These are phyloP conservation scores for Apeira syringaria DNA, from an alignment of 2,888 invertebrate species.

Conservation along the genomic window DNA sequence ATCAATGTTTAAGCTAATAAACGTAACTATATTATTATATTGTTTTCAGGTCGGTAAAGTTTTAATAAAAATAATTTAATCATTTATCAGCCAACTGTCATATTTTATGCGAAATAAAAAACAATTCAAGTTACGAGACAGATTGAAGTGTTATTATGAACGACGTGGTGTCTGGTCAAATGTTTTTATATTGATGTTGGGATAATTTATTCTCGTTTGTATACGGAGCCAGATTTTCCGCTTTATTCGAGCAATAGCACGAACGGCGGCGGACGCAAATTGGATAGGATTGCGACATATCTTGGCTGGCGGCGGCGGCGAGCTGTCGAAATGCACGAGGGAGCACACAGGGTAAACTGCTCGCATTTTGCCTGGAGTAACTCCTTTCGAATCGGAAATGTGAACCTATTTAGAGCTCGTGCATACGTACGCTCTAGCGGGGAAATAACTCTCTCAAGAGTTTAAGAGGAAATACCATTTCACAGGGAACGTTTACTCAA, in stretches of 20 bases:
- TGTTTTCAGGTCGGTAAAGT: conserved; percentile 10
- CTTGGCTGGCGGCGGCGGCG: conserved; percentile 65
- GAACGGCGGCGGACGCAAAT: conserved; percentile 70
- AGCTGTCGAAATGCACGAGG: conserved; percentile 71
- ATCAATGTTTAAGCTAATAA: too few relatives aligned
- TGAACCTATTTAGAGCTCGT: conserved; percentile 58
- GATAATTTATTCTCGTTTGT: conserved; percentile 71
- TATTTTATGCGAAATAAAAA: not conserved
- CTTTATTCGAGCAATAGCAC: conserved; percentile 71
- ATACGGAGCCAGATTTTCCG: conserved; percentile 70
- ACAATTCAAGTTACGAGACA: not conserved
- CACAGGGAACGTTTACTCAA: conserved; percentile 7
- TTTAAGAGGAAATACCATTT: conserved; percentile 17
- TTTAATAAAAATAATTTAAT: conserved; percentile 5
- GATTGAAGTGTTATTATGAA: conserved; percentile 1
- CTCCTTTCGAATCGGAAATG: conserved; percentile 55
- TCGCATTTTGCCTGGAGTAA: conserved; percentile 60
- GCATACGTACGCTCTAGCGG: conserved; percentile 32
- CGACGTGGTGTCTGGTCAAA: conserved; percentile 12
- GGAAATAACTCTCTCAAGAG: conserved; percentile 15
- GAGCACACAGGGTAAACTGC: conserved; percentile 66
- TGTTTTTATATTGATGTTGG: conserved; percentile 57
- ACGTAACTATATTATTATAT: too few relatives aligned
- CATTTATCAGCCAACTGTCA: conserved; percentile 9
- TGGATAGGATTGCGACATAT: conserved; percentile 80